These are phyloP conservation scores for Mobula birostris DNA, from an alignment of 2,113 vertebrate species.

Conservation along the genomic window DNA sequence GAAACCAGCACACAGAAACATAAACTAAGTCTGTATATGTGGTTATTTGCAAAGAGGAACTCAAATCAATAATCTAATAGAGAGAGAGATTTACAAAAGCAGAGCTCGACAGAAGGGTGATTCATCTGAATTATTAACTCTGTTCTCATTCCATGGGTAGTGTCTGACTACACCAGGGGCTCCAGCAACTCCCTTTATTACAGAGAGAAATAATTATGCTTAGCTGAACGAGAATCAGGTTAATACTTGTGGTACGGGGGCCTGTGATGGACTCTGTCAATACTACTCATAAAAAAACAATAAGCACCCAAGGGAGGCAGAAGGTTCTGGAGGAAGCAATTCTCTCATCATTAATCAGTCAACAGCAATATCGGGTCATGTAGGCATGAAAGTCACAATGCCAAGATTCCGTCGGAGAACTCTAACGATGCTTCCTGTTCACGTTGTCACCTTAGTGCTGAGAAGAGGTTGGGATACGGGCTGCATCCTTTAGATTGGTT, in stretches of 20 bases:
- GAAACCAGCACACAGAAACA: background rate
- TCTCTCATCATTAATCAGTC: background rate
- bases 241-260: too few relatives aligned
- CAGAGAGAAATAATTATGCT: background rate
- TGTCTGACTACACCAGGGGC: too few relatives aligned
- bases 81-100: background rate
- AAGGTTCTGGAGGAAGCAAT: background rate
- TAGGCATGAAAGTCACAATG: background rate
- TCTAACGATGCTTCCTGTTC: background rate
- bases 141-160: too few relatives aligned
- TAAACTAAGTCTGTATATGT: background rate
- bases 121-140: too few relatives aligned
- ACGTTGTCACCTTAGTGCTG: background rate
- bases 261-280: background rate
- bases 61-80: constrained; percentile 16
- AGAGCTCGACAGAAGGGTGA: too few relatives aligned
- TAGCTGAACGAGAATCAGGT: background rate
- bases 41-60: background rate
- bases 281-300: background rate
- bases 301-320: background rate
- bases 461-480: background rate
- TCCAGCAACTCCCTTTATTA: background rate
- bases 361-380: background rate
- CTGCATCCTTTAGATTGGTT: background rate
- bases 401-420: background rate